Base-by-base conservation (phyloP, 2,888 invertebrate genomes). In the Thelaira solivaga region DNA sequence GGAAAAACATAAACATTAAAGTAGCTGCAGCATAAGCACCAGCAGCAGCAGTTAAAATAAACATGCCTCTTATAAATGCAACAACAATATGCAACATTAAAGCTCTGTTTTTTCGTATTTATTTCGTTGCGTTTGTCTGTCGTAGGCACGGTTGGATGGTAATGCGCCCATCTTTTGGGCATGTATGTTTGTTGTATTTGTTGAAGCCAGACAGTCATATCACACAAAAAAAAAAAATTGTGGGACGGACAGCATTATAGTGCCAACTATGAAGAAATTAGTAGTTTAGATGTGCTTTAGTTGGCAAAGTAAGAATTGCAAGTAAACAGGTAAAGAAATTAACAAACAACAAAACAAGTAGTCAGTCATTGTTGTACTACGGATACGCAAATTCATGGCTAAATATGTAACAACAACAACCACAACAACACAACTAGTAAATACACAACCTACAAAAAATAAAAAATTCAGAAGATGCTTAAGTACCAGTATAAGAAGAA, bases 31-130 rank as follows among this genome's bases (percentile, higher is more conserved):
- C n/a, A n/a, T n/a, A n/a, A n/a, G n/a, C n/a, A n/a, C n/a, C n/a
- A n/a, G n/a, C n/a, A n/a, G n/a, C n/a, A n/a, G 79, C 76, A 76
- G 79, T 80, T 78, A 78, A 65, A 69, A 74, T 71, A 78, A 78
- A 74, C 74, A 78, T 74, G 77, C 43, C 64, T 68, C 65, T 59
- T 64, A 34, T 68, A 39, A 8, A 61, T 62, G 61, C 61, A 53
- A 61, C 62, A 76, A 55, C 64, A 51, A 62, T 41, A 49, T 72
- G 68, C 43, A 53, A 74, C 69, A 59, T 75, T 75, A 74, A 67
- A 67, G 51, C 16, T 20, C 53, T 31, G 65, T 34, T 51, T 29
- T 45, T 43, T 47, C 8, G 1, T 49, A 31, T 74, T 61, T 69
- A 51, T 24, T 7, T 64, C 18, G 22, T 13, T 45, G n/a, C 31